Evolutionary conservation across 2,888 invertebrate genomes (phyloP), one percentile per base, ranked within the genome.

Genomic region (Sphaeridia pumilis): DNA sequence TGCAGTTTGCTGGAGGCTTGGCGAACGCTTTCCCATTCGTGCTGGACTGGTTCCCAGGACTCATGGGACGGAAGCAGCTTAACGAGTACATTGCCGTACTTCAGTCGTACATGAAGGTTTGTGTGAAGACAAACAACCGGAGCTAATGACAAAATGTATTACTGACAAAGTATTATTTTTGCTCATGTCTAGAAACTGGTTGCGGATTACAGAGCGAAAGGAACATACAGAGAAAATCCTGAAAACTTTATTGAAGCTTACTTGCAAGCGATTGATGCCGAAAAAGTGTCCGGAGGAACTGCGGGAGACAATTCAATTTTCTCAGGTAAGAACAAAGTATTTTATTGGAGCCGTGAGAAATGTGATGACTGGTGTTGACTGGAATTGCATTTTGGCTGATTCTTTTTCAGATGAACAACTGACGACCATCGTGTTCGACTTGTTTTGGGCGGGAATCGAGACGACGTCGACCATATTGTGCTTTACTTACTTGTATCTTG

Each of bases 181-280:
- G 38, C 5, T 7, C 38, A 38, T 12, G 12, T 17, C 5, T 17
- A 38, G 38, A 38, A 38, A 14, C 38, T 38, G 7, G 38, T 38
- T 7, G 20, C 7, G 20, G 38, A 38, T 5, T 38, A 14, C 17
- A 14, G 38, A 5, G 12, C 5, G 17, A 38, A 38, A 38, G 38
- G 38, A 38, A 38, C 10, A 14, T 38, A 38, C 38, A 38, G 20
- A 38, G 38, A 38, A 7, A 38, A 38, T 20, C 38, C 38, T 7
- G 38, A 38, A 17, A 38, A 17, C 17, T 38, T 38, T 17, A 38
- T 38, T 38, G 38, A 38, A 38, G 38, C 38, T 5, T 38, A 38
- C 20, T 17, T 38, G 4, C 38, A 38, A 38, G 38, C 38, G 5
- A 38, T 38, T 38, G 38, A 38, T 38, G 7, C 38, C 7, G 17